Percentiles rank a stretch among this genome's conserved stretches.
These are phyloP conservation scores for Ptilorrhoa leucosticta DNA, from an alignment of 2,113 vertebrate genomes.

Conservation along the genomic window DNA sequence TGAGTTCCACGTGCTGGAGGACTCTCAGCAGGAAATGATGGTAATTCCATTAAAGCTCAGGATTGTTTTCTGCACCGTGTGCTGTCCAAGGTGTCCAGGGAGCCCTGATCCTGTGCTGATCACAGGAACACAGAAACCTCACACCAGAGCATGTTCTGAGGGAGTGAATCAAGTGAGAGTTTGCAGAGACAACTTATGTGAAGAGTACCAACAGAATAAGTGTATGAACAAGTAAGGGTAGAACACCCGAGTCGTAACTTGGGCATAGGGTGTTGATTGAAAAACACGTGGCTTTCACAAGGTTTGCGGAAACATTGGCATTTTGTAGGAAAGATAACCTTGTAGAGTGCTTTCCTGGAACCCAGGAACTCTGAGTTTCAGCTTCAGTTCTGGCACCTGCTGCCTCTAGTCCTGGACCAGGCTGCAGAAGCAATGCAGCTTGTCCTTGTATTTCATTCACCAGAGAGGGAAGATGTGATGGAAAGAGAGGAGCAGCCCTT, in stretches of 20 bases:
- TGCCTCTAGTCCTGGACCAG: not conserved
- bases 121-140: not conserved
- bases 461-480: not conserved
- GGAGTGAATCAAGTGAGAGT: not conserved
- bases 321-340: not conserved
- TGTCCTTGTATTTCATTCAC: not conserved
- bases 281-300: not conserved
- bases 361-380: not conserved
- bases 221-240: not conserved
- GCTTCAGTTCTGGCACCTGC: not conserved
- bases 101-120: not conserved
- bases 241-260: accelerated
- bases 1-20: not conserved
- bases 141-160: not conserved
- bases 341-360: not conserved
- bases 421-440: not conserved
- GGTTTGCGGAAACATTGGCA: not conserved
- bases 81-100: not conserved
- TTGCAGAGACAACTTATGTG: not conserved
- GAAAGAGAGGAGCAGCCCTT: not conserved
- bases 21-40: not conserved
- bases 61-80: not conserved
- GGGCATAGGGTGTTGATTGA: not conserved
- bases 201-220: not conserved
- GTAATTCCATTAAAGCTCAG: not conserved